These are phyloP conservation scores for Xestia sexstrigata DNA, from an alignment of 2,888 invertebrate genomes.

Conservation along the genomic window DNA sequence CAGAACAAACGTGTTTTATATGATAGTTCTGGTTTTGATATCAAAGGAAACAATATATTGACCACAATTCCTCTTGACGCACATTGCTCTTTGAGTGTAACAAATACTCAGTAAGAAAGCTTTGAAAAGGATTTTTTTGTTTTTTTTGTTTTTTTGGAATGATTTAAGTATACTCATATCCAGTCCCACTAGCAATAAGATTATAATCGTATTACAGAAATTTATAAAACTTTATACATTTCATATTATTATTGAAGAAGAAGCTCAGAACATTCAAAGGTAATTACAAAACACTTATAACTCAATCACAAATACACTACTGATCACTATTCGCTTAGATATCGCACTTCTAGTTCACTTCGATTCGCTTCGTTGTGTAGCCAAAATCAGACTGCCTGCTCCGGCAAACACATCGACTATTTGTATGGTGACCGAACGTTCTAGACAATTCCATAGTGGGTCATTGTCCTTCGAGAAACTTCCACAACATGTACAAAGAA, in stretches of 20 bases:
- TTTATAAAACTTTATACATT: not conserved
- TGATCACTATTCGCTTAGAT: too few species aligned
- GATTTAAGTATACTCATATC: not conserved
- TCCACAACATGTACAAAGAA: too few species aligned
- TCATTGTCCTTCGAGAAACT: too few species aligned
- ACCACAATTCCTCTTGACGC: not conserved
- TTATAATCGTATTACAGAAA: not conserved
- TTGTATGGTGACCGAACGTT: too few species aligned
- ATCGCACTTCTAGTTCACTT: too few species aligned
- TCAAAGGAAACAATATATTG: not conserved
- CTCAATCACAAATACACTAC: too few species aligned
- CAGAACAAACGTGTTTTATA: too few species aligned
- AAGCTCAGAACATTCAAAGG: not conserved
- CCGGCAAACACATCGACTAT: too few species aligned
- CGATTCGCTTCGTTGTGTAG: too few species aligned
- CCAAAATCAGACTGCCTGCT: too few species aligned
- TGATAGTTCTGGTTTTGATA: slow-evolving; percentile 23
- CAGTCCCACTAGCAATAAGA: not conserved
- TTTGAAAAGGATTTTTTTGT: not conserved
- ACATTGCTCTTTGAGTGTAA: not conserved
- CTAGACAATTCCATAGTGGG: too few species aligned
- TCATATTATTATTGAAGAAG: not conserved
- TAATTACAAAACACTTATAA: too few species aligned
- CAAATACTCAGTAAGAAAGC: not conserved
- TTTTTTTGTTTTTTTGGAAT: not conserved